Base-by-base conservation (phyloP, 2,888 invertebrate species). In the Macrosiphum euphorbiae region DNA sequence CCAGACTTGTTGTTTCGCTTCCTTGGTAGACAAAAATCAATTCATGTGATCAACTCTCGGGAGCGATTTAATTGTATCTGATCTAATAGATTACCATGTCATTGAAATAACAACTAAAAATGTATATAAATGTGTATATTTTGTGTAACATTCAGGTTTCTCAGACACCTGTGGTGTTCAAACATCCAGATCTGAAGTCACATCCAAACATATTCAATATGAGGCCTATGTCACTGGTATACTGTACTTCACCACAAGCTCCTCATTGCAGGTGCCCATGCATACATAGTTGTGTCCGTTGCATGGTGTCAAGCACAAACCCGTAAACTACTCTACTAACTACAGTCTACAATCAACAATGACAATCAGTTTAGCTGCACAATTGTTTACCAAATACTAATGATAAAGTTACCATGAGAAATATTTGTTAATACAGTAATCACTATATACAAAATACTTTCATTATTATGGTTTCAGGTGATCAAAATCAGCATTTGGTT, bases 131-230 rank as follows among this genome's bases (percentile, higher is more conserved):
- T 4, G 5, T 84, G 7, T 52, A 89, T 78, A 90, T 47, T 67
- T 90, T 67, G 2, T 50, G 24, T 7, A 78, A 87, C 13, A 20
- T 89, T 52, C n/a, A 16, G n/a, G 28, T 55, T 88, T 88, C 44
- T 88, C 92, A 94, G 94, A 95, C 94, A 10, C 94, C 95, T 50
- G n/a, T 90, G 3, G 91, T 95, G 24, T 35, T 78, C 35, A 94
- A 94, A 87, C 88, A 94, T 85, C 94, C 94, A 11, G 94, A 94
- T 89, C 89, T 95, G 52, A 94, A 94, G n/a, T 88, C 94, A 26
- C 94, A 95, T 94, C 95, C 94, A 44, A 94, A 95, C 55, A 94
- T 94, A 86, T 95, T 94, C 87, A 95, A 88, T 35, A 94, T 94
- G 41, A 94, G 94, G n/a, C 94, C 94, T 26, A 94, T 90, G 94